Evolutionary conservation across 2,113 vertebrate genomes (phyloP).

Genomic region (Ursus arctos): DNA sequence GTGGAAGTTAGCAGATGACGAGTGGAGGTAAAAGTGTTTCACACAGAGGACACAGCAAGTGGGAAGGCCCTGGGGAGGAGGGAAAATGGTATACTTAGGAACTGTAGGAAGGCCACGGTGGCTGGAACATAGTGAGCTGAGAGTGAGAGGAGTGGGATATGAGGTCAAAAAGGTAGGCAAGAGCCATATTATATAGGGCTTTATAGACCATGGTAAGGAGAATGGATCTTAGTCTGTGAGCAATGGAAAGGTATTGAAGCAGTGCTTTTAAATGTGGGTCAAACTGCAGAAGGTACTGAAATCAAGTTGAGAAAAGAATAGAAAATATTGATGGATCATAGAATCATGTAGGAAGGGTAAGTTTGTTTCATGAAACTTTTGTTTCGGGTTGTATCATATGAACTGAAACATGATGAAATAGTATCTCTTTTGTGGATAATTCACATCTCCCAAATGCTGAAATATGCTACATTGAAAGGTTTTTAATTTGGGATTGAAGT

Average conservation of each 20-base stretch:
- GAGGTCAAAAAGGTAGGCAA: conserved; percentile 12
- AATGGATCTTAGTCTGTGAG: conserved; percentile 33
- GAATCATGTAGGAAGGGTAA: not conserved
- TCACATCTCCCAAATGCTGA: not conserved
- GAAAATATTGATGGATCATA: conserved; percentile 55
- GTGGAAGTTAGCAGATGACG: conserved; percentile 15
- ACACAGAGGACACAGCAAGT: not conserved
- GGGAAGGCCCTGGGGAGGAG: not conserved
- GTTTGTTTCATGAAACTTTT: conserved; percentile 45
- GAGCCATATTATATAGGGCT: conserved; percentile 12
- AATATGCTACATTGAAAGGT: conserved; percentile 14
- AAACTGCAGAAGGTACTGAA: conserved; percentile 46
- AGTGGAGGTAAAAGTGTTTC: not conserved
- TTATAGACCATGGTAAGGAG: conserved; percentile 28
- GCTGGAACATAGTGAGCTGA: not conserved
- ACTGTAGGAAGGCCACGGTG: not conserved
- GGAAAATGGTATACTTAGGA: conserved; percentile 15
- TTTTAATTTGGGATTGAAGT: conserved; percentile 43
- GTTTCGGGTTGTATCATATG: conserved; percentile 47
- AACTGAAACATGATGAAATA: conserved; percentile 45
- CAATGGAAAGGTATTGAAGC: conserved; percentile 37
- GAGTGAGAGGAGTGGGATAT: not conserved
- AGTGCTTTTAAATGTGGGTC: conserved; percentile 45
- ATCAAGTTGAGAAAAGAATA: conserved; percentile 53
- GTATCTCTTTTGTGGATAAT: conserved; percentile 20